Evolutionary conservation across 1,140 invertebrate genomes (phyloP).

Genomic region (Eubasilissa regina): DNA sequence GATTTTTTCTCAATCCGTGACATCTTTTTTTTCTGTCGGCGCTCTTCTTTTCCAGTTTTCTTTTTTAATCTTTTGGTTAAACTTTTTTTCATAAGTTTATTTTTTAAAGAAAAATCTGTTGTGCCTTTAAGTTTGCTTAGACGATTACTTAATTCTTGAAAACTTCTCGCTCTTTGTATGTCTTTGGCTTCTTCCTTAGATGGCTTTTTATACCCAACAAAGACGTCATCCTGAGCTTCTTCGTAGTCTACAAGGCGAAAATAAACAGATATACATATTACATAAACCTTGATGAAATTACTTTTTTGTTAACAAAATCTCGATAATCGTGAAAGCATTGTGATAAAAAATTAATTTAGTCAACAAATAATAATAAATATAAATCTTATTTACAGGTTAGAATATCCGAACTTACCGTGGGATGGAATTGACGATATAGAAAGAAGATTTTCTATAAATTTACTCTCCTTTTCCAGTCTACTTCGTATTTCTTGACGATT

Average conservation of each 20-base stretch:
- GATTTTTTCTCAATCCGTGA: constrained; percentile 42
- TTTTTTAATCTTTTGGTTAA: constrained; percentile 53
- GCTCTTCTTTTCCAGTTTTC: constrained; percentile 51
- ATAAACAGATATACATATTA: constrained; percentile 3
- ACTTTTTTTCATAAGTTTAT: constrained; percentile 58
- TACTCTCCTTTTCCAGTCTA: constrained; percentile 46
- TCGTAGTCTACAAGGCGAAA: constrained; percentile 39
- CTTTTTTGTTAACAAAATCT: not conserved
- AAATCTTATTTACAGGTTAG: constrained; percentile 43
- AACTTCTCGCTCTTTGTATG: constrained; percentile 54
- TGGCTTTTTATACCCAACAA: constrained; percentile 48
- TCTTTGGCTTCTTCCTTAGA: constrained; percentile 53
- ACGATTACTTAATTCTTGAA: constrained; percentile 53
- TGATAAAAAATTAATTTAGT: not conserved
- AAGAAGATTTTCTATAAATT: constrained; percentile 50
- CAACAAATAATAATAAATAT: not conserved
- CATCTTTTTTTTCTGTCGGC: constrained; percentile 49
- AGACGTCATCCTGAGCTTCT: constrained; percentile 55
- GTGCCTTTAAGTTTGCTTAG: constrained; percentile 52
- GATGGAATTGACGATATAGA: constrained; percentile 45
- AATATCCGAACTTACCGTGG: constrained; percentile 44
- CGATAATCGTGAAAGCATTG: not conserved
- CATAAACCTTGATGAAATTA: not conserved
- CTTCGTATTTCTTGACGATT: constrained; percentile 31
- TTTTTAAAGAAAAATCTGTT: constrained; percentile 57